Conservation (phyloP, 2,888 invertebrate genomes). For the Drosophila mercatorum region DNA sequence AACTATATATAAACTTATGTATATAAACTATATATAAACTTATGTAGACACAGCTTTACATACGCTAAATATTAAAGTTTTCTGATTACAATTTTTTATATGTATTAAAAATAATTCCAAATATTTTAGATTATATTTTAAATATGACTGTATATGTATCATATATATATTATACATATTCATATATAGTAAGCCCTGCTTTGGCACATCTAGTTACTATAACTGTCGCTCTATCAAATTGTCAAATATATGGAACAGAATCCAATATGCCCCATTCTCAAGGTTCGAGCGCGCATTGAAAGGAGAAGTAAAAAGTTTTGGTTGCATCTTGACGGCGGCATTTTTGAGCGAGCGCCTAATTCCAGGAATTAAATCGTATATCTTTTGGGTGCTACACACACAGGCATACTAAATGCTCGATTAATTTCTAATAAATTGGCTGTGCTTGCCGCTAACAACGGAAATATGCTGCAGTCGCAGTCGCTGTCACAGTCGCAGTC, state of each 20-base stretch:
- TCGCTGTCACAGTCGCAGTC: conserved; percentile 14
- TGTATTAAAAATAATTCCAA: too few species aligned
- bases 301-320: conserved; percentile 39
- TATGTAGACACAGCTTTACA: too few species aligned
- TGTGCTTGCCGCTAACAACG: conserved; percentile 43
- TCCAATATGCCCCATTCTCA: neutral
- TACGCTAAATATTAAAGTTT: too few species aligned
- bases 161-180: too few species aligned
- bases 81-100: too few species aligned
- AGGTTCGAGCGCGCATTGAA: neutral
- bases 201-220: too few species aligned
- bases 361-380: conserved; percentile 84
- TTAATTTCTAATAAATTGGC: conserved; percentile 81
- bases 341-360: conserved; percentile 69
- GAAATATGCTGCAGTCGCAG: conserved; percentile 65
- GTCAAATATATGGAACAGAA: neutral
- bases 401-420: conserved; percentile 71
- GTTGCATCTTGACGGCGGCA: conserved; percentile 64
- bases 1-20: too few species aligned
- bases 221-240: neutral
- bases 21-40: too few species aligned
- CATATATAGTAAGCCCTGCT: too few species aligned
- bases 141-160: too few species aligned
- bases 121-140: too few species aligned
- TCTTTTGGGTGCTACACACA: conserved; percentile 59